Percentiles rank a stretch among this genome's conserved stretches.
Conservation (phyloP, 2,797 vertebrate species). For the Thripadectes ignobilis region DNA sequence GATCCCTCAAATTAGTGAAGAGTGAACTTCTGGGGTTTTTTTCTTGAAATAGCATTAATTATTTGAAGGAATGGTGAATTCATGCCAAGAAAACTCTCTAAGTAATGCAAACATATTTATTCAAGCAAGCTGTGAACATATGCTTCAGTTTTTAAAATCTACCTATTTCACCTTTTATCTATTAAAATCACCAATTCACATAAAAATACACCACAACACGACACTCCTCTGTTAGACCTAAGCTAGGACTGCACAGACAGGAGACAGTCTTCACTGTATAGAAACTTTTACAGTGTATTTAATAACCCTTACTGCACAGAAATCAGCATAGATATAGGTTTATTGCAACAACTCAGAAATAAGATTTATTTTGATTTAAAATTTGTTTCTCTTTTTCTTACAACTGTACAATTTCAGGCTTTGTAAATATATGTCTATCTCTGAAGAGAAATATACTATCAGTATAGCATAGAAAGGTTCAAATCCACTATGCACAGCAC, state of each 20-base stretch:
- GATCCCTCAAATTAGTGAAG: neutral
- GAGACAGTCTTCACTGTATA: neutral
- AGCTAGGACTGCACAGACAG: neutral
- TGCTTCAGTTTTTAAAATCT: neutral
- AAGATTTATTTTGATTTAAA: neutral
- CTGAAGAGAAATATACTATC: neutral
- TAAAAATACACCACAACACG: accelerated
- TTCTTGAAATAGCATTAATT: neutral
- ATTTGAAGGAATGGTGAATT: neutral
- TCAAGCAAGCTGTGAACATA: neutral
- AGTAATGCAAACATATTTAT: neutral
- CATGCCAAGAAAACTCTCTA: neutral
- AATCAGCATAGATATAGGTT: neutral
- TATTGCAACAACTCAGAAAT: neutral
- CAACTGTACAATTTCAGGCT: neutral
- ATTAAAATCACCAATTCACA: neutral
- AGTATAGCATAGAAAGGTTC: neutral
- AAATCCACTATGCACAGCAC: neutral
- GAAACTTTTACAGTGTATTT: neutral
- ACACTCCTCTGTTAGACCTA: neutral
- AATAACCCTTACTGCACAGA: neutral
- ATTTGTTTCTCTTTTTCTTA: neutral
- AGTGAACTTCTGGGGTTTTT: neutral
- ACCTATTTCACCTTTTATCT: no score
- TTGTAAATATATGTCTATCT: neutral